Percentiles rank a stretch among this genome's conserved stretches.
Evolutionary conservation across 1,140 invertebrate genomes (phyloP).

Genomic region (Asobara japonica): DNA sequence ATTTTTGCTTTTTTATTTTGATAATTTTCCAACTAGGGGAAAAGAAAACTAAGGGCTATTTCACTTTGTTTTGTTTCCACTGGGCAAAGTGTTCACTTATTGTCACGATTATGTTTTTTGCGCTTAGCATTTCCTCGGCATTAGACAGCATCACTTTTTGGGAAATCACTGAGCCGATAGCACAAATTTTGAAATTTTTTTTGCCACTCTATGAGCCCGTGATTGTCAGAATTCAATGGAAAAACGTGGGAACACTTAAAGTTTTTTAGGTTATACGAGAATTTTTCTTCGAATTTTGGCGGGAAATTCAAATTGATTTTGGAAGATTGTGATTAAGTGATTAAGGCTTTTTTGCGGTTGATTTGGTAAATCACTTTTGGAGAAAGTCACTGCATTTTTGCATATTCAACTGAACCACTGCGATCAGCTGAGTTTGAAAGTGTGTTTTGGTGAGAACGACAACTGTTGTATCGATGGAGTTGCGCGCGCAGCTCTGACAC

Average conservation of each 20-base stretch:
- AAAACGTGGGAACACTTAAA: background rate
- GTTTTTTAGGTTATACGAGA: background rate
- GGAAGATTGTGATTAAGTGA: no score
- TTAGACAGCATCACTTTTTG: constrained; percentile 45
- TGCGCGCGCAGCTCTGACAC: no score
- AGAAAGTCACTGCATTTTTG: background rate
- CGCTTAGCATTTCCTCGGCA: constrained; percentile 41
- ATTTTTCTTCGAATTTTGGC: background rate
- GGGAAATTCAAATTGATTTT: background rate
- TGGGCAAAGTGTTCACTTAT: constrained; percentile 50
- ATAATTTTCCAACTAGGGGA: background rate
- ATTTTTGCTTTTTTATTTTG: no score
- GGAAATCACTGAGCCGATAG: background rate
- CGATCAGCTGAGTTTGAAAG: no score
- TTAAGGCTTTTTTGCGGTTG: no score
- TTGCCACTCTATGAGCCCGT: background rate
- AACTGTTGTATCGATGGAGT: no score
- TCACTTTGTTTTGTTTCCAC: constrained; percentile 60
- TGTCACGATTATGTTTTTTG: constrained; percentile 39
- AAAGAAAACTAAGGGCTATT: constrained; percentile 51
- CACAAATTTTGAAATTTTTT: background rate
- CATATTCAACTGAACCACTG: background rate
- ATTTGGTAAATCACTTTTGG: background rate
- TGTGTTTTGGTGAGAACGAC: no score
- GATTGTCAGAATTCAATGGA: background rate